A percentile compares a stretch with the other conserved stretches of the same genome.
Conservation (phyloP, 2,888 invertebrate species). For the Melieria omissa region DNA sequence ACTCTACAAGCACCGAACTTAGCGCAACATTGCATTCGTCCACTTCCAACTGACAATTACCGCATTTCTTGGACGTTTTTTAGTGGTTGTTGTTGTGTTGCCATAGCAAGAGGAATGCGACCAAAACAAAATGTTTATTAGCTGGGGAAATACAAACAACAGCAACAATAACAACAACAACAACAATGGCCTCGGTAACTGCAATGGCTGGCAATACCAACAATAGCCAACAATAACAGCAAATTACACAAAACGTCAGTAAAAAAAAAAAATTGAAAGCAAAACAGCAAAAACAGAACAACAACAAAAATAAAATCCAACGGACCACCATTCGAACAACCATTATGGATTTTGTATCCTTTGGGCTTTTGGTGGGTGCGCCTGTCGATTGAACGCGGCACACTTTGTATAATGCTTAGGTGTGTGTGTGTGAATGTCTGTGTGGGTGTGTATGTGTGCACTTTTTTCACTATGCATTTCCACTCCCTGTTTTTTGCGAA, state of each 20-base stretch:
- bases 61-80: constrained; percentile 1
- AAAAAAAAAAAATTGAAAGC: neutral
- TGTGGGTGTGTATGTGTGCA: neutral
- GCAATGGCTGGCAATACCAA: neutral
- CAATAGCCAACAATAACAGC: constrained; percentile 14
- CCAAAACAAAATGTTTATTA: constrained; percentile 1
- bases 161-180: constrained; percentile 19
- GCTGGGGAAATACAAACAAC: constrained; percentile 12
- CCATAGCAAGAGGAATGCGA: neutral
- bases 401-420: neutral
- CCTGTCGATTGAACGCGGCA: neutral
- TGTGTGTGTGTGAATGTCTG: neutral
- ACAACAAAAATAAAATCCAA: too few relatives aligned
- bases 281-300: too few relatives aligned
- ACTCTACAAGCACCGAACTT: neutral
- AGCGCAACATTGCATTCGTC: neutral
- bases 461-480: neutral
- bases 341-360: neutral
- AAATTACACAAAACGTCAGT: neutral
- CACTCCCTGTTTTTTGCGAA: too few relatives aligned
- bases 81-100: neutral
- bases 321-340: neutral
- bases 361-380: neutral
- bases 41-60: neutral
- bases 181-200: neutral